These are phyloP conservation scores for Neodiprion lecontei DNA, from an alignment of 1,140 invertebrate species.

Conservation along the genomic window DNA sequence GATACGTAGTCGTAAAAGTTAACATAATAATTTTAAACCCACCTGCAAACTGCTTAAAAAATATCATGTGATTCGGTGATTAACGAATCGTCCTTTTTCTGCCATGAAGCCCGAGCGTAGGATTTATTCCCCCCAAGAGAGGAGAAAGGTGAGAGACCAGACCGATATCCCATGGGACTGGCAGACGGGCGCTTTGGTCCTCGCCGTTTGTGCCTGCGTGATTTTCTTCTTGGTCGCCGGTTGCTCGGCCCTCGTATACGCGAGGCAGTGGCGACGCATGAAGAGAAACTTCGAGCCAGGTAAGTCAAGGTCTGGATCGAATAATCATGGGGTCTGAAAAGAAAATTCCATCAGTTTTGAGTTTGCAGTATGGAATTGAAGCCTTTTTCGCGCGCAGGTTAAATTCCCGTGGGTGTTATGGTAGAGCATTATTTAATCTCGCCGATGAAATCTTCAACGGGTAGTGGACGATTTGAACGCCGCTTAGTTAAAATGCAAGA, in stretches of 20 bases:
- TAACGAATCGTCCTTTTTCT: background rate
- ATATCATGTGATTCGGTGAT: background rate
- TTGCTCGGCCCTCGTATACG: slow-evolving; percentile 69
- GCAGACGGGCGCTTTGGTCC: slow-evolving; percentile 67
- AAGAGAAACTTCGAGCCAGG: slow-evolving; percentile 67
- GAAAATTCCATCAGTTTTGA: too few species aligned
- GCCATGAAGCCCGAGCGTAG: background rate
- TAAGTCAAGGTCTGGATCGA: slow-evolving; percentile 38
- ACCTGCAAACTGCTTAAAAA: background rate
- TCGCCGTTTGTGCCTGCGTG: slow-evolving; percentile 68
- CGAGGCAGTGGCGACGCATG: slow-evolving; percentile 67
- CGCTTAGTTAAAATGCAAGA: slow-evolving; percentile 42
- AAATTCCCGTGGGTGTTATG: too few species aligned
- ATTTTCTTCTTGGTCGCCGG: slow-evolving; percentile 71
- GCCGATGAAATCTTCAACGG: too few species aligned
- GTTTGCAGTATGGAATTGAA: too few species aligned
- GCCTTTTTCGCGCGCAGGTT: too few species aligned
- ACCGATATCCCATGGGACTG: slow-evolving; percentile 61
- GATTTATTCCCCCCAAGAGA: slow-evolving; percentile 13
- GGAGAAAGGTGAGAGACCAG: slow-evolving; percentile 24
- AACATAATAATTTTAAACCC: background rate
- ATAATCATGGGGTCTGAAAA: background rate
- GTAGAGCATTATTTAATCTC: too few species aligned
- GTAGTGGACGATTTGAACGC: background rate
- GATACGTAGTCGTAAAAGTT: too few species aligned